Percentiles rank a stretch among this genome's conserved stretches.
Evolutionary conservation across 92 coral and sea anemone species (phyloP).

Genomic region (Ricordea florida): DNA sequence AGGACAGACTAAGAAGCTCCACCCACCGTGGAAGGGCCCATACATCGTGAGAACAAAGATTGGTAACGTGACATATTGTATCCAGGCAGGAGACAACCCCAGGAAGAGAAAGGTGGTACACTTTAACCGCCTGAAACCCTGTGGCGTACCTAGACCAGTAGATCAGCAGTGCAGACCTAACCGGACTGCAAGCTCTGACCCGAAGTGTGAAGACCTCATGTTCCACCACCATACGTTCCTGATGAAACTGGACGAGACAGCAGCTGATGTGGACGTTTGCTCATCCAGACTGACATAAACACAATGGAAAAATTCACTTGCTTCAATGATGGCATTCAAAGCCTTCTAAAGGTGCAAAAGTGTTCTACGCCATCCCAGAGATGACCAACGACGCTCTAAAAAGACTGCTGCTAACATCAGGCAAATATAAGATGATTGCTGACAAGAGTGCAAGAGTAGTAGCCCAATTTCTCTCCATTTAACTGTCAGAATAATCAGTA

Average conservation of each 20-base stretch:
- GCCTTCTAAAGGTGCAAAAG: too few species aligned
- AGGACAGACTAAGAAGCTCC: constrained; percentile 19
- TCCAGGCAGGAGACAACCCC: neutral
- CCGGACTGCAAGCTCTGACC: neutral
- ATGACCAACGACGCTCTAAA: too few species aligned
- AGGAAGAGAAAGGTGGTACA: constrained; percentile 12
- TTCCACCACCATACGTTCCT: neutral
- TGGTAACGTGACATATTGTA: neutral
- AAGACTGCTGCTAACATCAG: too few species aligned
- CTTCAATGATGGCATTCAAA: too few species aligned
- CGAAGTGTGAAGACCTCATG: neutral
- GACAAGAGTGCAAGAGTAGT: too few species aligned
- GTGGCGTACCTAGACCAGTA: neutral
- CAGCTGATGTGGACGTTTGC: neutral
- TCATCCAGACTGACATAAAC: too few species aligned
- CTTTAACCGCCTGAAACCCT: constrained; percentile 17
- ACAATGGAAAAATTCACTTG: too few species aligned
- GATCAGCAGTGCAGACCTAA: neutral
- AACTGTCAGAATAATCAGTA: too few species aligned
- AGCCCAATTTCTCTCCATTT: too few species aligned
- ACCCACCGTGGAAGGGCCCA: constrained; percentile 27
- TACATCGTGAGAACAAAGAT: neutral
- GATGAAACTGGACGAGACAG: constrained; percentile 5
- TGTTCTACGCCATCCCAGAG: too few species aligned
- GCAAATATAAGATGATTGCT: too few species aligned